Evolutionary conservation across 1,140 invertebrate species (phyloP), one percentile per base, ranked within the genome.

Genomic region (Ptiloglossa arizonensis): DNA sequence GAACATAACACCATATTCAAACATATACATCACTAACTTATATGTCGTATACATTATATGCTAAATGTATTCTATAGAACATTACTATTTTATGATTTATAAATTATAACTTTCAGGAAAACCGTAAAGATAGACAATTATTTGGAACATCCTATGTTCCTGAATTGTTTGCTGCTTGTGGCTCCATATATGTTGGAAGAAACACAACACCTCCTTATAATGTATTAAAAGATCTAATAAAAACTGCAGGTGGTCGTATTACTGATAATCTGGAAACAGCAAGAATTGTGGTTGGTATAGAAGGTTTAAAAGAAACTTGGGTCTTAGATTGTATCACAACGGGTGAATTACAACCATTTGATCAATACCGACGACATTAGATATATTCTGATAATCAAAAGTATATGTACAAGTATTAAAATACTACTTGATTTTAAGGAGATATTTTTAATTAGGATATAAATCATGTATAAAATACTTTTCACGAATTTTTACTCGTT

Each of bases 261-360:
- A 91, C 87, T 5, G 88, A 91, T 13, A 68, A 88, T 81, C 56
- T 56, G n/a, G 66, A 83, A 19, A 57, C 64, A 60, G 89, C 91
- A 13, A 91, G 88, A 82, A 79, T 93, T 38, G 54, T 86, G 9
- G 79, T 93, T 69, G 92, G 90, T 54, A 17, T 22, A 15, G 64
- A 85, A 48, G 89, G 89, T 50, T 54, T 91, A 5, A 89, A 83
- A 80, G 91, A 91, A 81, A 83, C 79, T 27, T 93, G 92, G 92
- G 44, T 93, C 22, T 80, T 93, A 54, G 92, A 93, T 87, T 92
- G 90, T 6, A 92, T 93, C 56, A 91, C 89, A 13, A 89, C 87
- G 5, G 91, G 91, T 52, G 86, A 88, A 73, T 57, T 91, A 66
- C 91, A 92, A 70, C 71, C 82, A 15, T 32, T 78, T 8, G 59